Evolutionary conservation across 2,113 vertebrate genomes (phyloP).

Genomic region (Willisornis vidua): DNA sequence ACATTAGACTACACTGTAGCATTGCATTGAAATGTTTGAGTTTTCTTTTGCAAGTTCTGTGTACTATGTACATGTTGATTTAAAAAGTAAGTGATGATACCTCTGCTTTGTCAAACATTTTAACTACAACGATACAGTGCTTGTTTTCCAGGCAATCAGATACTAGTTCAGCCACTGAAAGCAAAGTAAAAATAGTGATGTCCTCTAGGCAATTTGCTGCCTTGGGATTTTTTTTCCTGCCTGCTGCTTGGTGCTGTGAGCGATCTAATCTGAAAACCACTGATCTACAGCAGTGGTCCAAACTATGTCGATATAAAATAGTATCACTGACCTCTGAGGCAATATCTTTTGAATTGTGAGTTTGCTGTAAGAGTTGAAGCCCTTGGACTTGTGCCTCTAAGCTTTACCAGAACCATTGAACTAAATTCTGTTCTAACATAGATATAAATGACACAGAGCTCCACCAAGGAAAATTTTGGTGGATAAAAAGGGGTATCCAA

Average conservation of each 20-base stretch:
- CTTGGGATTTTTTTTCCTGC: not conserved
- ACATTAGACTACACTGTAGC: not conserved
- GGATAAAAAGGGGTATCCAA: not conserved
- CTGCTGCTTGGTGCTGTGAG: not conserved
- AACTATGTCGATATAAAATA: not conserved
- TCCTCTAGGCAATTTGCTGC: not conserved
- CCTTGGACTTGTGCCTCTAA: not conserved
- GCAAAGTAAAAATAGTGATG: not conserved
- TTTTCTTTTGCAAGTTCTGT: not conserved
- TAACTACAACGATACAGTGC: not conserved
- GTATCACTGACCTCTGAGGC: not conserved
- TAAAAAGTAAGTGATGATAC: rapidly evolving
- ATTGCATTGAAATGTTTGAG: not conserved
- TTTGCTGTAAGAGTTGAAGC: not conserved
- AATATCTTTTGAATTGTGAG: not conserved
- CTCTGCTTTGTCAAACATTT: not conserved
- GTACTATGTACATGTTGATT: not conserved
- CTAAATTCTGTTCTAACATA: not conserved
- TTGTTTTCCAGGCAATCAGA: not conserved
- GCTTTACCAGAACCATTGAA: not conserved
- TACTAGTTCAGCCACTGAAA: not conserved
- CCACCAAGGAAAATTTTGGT: not conserved
- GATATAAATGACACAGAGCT: not conserved
- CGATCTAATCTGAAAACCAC: not conserved
- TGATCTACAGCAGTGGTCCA: not conserved